These are phyloP conservation scores for Xylota sylvarum DNA, from an alignment of 2,888 invertebrate species.

Conservation along the genomic window DNA sequence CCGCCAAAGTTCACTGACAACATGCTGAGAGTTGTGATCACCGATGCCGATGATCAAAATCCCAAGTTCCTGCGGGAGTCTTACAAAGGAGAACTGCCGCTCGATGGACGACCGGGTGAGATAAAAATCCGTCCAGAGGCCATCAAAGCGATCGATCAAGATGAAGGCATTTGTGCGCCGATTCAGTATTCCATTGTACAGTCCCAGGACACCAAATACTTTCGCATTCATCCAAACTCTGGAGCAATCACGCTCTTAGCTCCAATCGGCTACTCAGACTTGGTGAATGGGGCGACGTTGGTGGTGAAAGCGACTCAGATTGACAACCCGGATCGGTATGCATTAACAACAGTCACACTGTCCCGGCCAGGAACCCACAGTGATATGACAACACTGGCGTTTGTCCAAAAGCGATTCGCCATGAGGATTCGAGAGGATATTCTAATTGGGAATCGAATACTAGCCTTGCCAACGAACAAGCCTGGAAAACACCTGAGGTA, in stretches of 20 bases:
- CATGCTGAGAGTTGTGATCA: conserved; percentile 90
- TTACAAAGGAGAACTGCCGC: conserved; percentile 89
- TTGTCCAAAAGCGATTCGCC: conserved; percentile 89
- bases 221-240: conserved; percentile 84
- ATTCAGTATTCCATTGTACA: conserved; percentile 84
- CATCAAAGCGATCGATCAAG: conserved; percentile 92
- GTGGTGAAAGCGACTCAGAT: conserved; percentile 93
- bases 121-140: conserved; percentile 90
- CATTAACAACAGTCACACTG: conserved; percentile 92
- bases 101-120: conserved; percentile 85
- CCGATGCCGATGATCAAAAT: conserved; percentile 97
- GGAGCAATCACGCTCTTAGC: conserved; percentile 83
- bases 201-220: conserved; percentile 84
- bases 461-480: conserved; percentile 89
- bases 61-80: conserved; percentile 92
- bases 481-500: conserved; percentile 90
- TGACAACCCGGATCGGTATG: conserved; percentile 95
- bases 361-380: conserved; percentile 86
- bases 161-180: conserved; percentile 84
- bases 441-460: conserved; percentile 90
- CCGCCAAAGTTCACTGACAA: conserved; percentile 92
- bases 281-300: conserved; percentile 90
- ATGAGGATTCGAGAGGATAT: conserved; percentile 91
- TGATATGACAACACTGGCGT: conserved; percentile 85
- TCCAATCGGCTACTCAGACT: conserved; percentile 84